These are phyloP conservation scores for Oxyura jamaicensis DNA, from an alignment of 2,113 vertebrate species.

Conservation along the genomic window DNA sequence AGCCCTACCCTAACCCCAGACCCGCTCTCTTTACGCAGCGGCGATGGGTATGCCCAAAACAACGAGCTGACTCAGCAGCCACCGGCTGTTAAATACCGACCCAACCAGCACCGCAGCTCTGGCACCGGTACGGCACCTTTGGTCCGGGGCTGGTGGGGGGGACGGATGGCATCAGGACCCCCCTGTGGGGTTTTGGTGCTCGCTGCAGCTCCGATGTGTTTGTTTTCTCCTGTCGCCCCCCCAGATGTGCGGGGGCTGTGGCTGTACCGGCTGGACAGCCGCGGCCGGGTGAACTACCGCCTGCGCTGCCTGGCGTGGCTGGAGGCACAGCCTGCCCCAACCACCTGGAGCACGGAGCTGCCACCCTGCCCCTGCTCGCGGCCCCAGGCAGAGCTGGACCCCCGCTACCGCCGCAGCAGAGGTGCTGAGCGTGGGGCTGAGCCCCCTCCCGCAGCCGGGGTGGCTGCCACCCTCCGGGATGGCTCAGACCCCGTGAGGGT, in stretches of 20 bases:
- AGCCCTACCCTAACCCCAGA: background rate
- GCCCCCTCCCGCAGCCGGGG: background rate
- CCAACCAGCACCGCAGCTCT: conserved; percentile 45
- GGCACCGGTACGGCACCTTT: conserved; percentile 33
- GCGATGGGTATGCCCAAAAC: conserved; percentile 68
- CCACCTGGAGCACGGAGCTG: conserved; percentile 45
- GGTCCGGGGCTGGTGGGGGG: accelerated
- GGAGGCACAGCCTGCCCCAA: background rate
- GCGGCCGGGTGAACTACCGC: conserved; percentile 63
- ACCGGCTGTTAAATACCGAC: conserved; percentile 68
- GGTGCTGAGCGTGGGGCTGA: background rate
- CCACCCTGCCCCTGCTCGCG: conserved; percentile 75
- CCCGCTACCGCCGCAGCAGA: conserved; percentile 45
- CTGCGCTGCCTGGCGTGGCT: conserved; percentile 72
- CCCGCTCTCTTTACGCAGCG: conserved; percentile 45
- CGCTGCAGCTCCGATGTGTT: accelerated
- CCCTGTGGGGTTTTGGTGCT: background rate
- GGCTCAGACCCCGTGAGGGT: background rate
- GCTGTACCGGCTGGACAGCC: conserved; percentile 69
- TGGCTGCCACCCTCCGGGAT: accelerated
- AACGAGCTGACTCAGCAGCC: conserved; percentile 53
- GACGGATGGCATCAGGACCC: background rate
- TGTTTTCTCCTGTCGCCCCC: background rate
- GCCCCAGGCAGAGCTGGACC: conserved; percentile 70
- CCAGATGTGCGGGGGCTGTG: conserved; percentile 69